Evolutionary conservation across 2,797 vertebrate genomes (phyloP).

Genomic region (Toxotes lorentzi): DNA sequence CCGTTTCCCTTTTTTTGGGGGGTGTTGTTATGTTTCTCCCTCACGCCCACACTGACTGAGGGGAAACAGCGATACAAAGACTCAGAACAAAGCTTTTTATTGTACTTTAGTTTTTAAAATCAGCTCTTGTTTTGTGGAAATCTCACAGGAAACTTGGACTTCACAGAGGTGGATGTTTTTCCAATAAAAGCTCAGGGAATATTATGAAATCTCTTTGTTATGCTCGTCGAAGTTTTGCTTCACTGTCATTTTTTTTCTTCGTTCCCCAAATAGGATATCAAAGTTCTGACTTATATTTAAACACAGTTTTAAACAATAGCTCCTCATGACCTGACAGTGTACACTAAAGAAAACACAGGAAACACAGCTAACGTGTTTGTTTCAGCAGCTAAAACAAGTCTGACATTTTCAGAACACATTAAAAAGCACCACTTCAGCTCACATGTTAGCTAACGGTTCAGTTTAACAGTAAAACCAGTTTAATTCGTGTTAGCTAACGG

Average conservation of each 20-base stretch:
- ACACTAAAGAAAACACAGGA: too few species aligned
- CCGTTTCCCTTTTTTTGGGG: conserved; percentile 60
- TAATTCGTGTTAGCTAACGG: too few species aligned
- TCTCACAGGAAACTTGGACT: conserved; percentile 73
- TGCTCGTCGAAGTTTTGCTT: conserved; percentile 32
- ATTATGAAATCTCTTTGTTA: conserved; percentile 74
- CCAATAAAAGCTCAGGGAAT: conserved; percentile 72
- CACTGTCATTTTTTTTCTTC: conserved; percentile 28
- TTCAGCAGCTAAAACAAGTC: too few species aligned
- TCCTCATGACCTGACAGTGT: not conserved
- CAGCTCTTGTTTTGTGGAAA: conserved; percentile 54
- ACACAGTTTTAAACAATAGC: not conserved
- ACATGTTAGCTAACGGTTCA: too few species aligned
- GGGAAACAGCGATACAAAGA: conserved; percentile 61
- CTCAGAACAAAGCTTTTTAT: conserved; percentile 70
- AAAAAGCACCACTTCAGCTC: too few species aligned
- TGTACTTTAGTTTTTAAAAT: conserved; percentile 48
- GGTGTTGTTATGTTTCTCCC: conserved; percentile 62
- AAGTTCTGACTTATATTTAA: conserved; percentile 41
- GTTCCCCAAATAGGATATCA: conserved; percentile 45
- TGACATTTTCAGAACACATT: too few species aligned
- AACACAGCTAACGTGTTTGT: too few species aligned
- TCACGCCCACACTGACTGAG: conserved; percentile 58
- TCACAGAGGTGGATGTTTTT: conserved; percentile 72
- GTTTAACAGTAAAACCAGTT: too few species aligned